These are phyloP conservation scores for Ferrisia virgata DNA, from an alignment of 2,888 invertebrate species.

Conservation along the genomic window DNA sequence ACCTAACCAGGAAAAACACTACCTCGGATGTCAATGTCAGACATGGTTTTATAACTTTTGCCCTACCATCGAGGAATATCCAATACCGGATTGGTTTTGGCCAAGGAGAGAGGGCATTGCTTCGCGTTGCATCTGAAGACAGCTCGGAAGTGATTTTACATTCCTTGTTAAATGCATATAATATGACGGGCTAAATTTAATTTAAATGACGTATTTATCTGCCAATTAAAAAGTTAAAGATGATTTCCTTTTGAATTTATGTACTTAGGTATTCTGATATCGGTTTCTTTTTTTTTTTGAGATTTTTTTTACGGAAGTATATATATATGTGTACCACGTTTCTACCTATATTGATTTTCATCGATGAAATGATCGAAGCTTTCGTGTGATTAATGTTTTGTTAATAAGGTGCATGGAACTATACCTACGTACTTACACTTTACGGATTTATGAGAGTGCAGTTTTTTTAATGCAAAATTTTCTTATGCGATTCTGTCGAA, in stretches of 20 bases:
- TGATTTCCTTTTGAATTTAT: neutral
- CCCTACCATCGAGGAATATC: slow-evolving; percentile 42
- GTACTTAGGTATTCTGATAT: too few relatives aligned
- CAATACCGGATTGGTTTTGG: slow-evolving; percentile 35
- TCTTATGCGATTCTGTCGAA: too few relatives aligned
- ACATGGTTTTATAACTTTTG: slow-evolving; percentile 45
- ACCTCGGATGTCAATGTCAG: slow-evolving; percentile 44
- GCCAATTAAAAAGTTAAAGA: slow-evolving; percentile 27
- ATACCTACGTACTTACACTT: too few relatives aligned
- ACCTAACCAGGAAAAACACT: slow-evolving; percentile 45
- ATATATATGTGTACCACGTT: too few relatives aligned
- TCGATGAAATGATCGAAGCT: neutral
- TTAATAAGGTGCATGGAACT: too few relatives aligned
- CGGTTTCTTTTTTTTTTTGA: neutral
- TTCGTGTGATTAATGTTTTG: neutral
- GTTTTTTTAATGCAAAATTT: too few relatives aligned
- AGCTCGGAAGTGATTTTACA: slow-evolving; percentile 18
- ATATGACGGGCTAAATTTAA: neutral
- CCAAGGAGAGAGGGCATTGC: slow-evolving; percentile 36
- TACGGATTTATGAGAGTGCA: too few relatives aligned
- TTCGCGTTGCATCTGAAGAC: neutral
- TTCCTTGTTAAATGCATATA: neutral
- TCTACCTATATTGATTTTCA: neutral
- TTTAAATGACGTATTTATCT: slow-evolving; percentile 26
- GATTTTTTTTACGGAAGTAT: neutral